Base-by-base conservation (phyloP, 2,113 vertebrate genomes). In the Xiphophorus maculatus region DNA sequence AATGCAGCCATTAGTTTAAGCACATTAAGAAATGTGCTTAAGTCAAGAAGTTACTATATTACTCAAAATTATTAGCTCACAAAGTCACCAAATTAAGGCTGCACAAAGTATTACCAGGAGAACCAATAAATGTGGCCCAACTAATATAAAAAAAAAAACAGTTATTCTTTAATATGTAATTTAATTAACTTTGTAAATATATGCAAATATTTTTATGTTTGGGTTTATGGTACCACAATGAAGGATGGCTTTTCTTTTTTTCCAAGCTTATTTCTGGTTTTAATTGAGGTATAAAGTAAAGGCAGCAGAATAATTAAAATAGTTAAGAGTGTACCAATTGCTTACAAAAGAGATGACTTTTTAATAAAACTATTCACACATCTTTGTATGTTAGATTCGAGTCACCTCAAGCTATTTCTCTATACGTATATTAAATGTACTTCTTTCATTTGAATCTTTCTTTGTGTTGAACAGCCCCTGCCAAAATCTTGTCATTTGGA, bases 401-500 rank as follows among this genome's bases (percentile, higher is more conserved):
- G 14, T 48, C 17, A 70, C 10, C 29, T 83, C 15, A 62, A 42
- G 60, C 66, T 0, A 5, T 37, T 37, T 37, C 33, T 48, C 22
- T 58, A 66, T 25, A 6, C 42, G 1, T 3, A 17, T 29, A 29
- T 64, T 61, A 28, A 14, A 30, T 1, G 42, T 35, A 9, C 17
- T 37, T 13, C 30, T 70, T 64, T 74, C 1, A n/a, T 63, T 62
- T 71, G 69, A 9, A 27, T 35, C 51, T 54, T 51, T 3, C 5
- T 79, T 28, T 28, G 28, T 28, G 28, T 28, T 28, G 29, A 32
- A 22, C 82, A 99, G 98, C 97, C 33, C 98, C 98, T 0, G 98
- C 98, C 71, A 99, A 99, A 93, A 99, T 99, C 85, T 95, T 99
- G 73, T 99, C 98, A 1, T 99, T 99, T 0, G 98, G 98, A 2